A percentile compares a stretch with the other conserved stretches of the same genome.
phyloP scores from a whole-genome alignment of 2,888 invertebrate genomes.

The Archips xylosteana region DNA sequence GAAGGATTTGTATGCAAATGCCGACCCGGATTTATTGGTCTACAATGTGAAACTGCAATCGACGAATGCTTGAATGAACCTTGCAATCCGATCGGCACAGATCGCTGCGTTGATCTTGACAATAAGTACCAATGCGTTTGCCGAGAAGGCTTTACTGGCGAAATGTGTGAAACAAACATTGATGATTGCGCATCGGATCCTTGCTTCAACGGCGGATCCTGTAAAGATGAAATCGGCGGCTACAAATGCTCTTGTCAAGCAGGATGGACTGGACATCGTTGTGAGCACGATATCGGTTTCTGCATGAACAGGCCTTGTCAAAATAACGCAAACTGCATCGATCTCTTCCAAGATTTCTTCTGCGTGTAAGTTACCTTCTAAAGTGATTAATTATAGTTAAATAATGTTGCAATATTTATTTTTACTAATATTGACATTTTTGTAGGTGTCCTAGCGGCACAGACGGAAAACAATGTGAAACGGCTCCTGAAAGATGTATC shows the following conservation, averaged over 20 bases:
- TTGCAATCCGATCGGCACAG: slow-evolving; percentile 95
- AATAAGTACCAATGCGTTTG: slow-evolving; percentile 96
- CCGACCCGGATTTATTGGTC: slow-evolving; percentile 95
- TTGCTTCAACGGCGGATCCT: slow-evolving; percentile 95
- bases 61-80: slow-evolving; percentile 97
- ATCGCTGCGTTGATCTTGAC: slow-evolving; percentile 94
- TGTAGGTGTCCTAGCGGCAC: slow-evolving; percentile 96
- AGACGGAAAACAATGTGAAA: slow-evolving; percentile 98
- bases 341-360: slow-evolving; percentile 96
- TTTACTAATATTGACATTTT: not conserved
- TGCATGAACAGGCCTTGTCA: slow-evolving; percentile 95
- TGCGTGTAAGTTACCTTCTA: slow-evolving; percentile 89
- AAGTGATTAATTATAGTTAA: not conserved
- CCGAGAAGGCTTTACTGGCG: slow-evolving; percentile 94
- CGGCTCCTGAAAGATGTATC: slow-evolving; percentile 97
- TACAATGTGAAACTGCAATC: slow-evolving; percentile 97
- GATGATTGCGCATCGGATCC: slow-evolving; percentile 95
- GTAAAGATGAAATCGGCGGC: slow-evolving; percentile 93
- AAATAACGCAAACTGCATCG: slow-evolving; percentile 96
- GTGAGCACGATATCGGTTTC: slow-evolving; percentile 94
- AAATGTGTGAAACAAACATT: slow-evolving; percentile 93
- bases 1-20: slow-evolving; percentile 97
- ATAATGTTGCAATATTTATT: not conserved
- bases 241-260: slow-evolving; percentile 93
- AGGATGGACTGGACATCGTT: slow-evolving; percentile 95